phyloP scores from a whole-genome alignment of 1,140 invertebrate species.

The Hyposmocoma kahamanoa region DNA sequence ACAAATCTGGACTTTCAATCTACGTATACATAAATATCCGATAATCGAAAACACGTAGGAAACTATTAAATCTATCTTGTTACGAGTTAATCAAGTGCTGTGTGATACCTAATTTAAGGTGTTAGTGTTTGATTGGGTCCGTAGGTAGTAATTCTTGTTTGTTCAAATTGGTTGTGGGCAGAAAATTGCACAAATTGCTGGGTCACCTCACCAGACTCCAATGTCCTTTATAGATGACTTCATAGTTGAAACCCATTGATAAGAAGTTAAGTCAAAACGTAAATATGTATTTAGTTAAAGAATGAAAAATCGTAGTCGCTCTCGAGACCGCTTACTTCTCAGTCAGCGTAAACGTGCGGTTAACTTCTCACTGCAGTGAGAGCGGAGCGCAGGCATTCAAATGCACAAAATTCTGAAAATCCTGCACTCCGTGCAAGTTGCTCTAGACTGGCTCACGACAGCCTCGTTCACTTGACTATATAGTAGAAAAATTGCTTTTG shows the following conservation, averaged over 20 bases:
- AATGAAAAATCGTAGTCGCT: too few species aligned
- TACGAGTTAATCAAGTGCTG: too few species aligned
- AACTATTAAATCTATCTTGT: too few species aligned
- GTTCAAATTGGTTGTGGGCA: constrained; percentile 5
- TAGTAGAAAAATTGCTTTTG: constrained; percentile 3
- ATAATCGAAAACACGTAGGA: too few species aligned
- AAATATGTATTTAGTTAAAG: too few species aligned
- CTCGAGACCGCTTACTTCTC: too few species aligned
- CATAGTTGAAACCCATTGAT: neutral
- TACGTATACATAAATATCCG: too few species aligned
- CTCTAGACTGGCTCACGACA: constrained; percentile 1
- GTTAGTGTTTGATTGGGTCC: neutral
- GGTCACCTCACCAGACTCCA: constrained; percentile 6
- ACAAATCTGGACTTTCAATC: too few species aligned
- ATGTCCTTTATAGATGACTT: constrained; percentile 4
- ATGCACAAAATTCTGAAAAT: constrained; percentile 4
- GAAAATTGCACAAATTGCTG: constrained; percentile 19
- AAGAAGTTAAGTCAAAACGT: neutral
- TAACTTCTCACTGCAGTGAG: constrained; percentile 2
- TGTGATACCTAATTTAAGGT: too few species aligned
- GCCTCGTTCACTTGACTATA: neutral
- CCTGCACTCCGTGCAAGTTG: neutral
- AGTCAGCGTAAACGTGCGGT: constrained; percentile 1
- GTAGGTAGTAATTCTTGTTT: neutral
- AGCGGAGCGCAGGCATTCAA: constrained; percentile 1